Base-by-base conservation (phyloP, 2,888 invertebrate species). In the Axea sp. region DNA sequence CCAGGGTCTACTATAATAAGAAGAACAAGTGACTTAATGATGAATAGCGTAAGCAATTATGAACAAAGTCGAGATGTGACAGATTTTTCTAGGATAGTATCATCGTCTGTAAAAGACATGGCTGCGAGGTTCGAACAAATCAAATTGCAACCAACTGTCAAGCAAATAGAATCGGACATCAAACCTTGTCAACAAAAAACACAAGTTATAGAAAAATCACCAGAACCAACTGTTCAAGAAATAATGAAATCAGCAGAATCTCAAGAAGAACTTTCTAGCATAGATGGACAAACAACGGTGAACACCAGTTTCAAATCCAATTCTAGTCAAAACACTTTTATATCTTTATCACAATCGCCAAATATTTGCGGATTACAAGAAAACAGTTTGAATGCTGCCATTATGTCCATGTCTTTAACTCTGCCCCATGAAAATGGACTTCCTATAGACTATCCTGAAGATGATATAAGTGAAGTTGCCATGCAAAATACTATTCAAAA, bases 121-220 rank as follows among this genome's bases (percentile, higher is more conserved):
- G 95, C 96, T 0, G 94, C 94, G 0, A 92, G 93, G 82, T 96
- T 96, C 86, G 96, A 96, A 86, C 90, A 90, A 76, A 87, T 88
- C 12, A 87, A 88, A 65, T 45, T 83, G 33, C 84, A 82, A 22
- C 43, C 74, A 1, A 22, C 65, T 1, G 28, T 76, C 1, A 87
- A 87, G 60, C 28, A 75, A 0, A 11, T 74, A 0, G 87, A 87
- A 4, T n/a, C 83, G 0, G 75, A 76, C 3, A 11, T 35, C 1
- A 74, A 71, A 31, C 24, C 15, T 24, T 71, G 45, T 11, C 62
- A 57, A 12, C 68, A 30, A 22, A 87, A 85, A 39, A n/a, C 59
- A 3, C 78, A 76, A 12, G 41, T 67, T 1, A 17, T 73, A 0
- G 76, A 71, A 0, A 81, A 81, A 17, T 68, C 74, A 2, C 72